Evolutionary conservation across 2,113 vertebrate species (phyloP).

Genomic region (Bostrychus sinensis): DNA sequence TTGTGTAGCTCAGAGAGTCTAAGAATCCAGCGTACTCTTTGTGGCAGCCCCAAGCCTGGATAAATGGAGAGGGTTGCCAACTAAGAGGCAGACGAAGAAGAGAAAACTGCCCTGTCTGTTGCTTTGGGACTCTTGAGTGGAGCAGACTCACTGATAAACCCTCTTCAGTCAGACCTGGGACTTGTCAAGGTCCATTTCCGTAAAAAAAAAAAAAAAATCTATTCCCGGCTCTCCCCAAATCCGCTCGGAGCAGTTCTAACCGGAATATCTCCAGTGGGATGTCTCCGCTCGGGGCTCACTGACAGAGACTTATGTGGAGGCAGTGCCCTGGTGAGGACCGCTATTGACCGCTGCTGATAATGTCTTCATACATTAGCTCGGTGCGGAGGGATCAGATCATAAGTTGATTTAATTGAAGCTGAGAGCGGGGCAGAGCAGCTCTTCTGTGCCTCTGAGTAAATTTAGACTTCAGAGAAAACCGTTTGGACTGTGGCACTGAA

Average conservation of each 20-base stretch:
- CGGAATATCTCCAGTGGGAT: slow-evolving; percentile 10
- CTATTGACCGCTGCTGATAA: slow-evolving; percentile 53
- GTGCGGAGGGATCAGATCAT: slow-evolving; percentile 48
- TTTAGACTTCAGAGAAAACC: not conserved
- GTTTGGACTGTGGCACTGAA: not conserved
- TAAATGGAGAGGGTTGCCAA: too few species aligned
- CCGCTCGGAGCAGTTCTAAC: slow-evolving; percentile 11
- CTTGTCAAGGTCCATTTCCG: slow-evolving; percentile 4
- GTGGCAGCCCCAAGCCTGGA: too few species aligned
- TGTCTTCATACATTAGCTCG: slow-evolving; percentile 45
- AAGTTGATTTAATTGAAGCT: slow-evolving; percentile 57
- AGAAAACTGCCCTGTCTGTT: too few species aligned
- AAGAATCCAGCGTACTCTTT: too few species aligned
- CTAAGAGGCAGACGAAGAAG: too few species aligned
- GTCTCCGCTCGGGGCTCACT: not conserved
- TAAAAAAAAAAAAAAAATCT: too few species aligned
- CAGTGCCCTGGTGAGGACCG: slow-evolving; percentile 33
- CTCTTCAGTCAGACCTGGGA: not conserved
- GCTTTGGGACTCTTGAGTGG: not conserved
- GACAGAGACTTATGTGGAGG: slow-evolving; percentile 38
- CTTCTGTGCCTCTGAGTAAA: slow-evolving; percentile 5
- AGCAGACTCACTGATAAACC: not conserved
- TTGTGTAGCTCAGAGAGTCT: too few species aligned
- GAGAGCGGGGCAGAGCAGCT: slow-evolving; percentile 26
- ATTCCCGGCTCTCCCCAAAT: not conserved